These are phyloP conservation scores for Lampropteryx suffumata DNA, from an alignment of 2,888 invertebrate species.

Conservation along the genomic window DNA sequence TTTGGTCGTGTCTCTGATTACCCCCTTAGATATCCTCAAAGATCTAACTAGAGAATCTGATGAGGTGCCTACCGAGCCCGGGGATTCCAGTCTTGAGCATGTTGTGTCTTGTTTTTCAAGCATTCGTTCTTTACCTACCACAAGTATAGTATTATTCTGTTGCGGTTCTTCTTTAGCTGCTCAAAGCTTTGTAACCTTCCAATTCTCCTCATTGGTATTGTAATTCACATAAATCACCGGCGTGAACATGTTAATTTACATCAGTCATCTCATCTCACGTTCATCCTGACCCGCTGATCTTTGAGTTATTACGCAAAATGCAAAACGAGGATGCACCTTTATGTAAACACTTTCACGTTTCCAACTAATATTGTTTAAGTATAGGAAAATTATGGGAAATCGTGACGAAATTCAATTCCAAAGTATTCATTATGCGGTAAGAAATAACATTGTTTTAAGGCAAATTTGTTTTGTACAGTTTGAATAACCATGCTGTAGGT, in stretches of 20 bases:
- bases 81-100: too few relatives aligned
- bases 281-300: constrained; percentile 62
- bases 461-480: constrained; percentile 14
- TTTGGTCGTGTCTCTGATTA: too few relatives aligned
- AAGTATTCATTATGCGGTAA: constrained; percentile 21
- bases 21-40: too few relatives aligned
- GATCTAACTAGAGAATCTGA: too few relatives aligned
- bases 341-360: constrained; percentile 73
- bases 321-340: constrained; percentile 70
- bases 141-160: too few relatives aligned
- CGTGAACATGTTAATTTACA: constrained; percentile 45
- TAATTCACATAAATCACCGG: constrained; percentile 31
- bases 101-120: too few relatives aligned
- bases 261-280: constrained; percentile 45
- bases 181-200: not conserved
- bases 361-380: constrained; percentile 45
- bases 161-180: too few relatives aligned
- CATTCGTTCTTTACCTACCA: too few relatives aligned
- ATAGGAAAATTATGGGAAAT: constrained; percentile 44
- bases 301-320: constrained; percentile 68
- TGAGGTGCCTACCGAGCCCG: too few relatives aligned
- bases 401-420: constrained; percentile 30
- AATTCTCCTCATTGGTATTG: constrained; percentile 11
- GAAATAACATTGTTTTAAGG: constrained; percentile 17
- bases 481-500: constrained; percentile 12